Evolutionary conservation across 1,140 invertebrate species (phyloP), one percentile per base, ranked within the genome.

Genomic region (Lepidostoma basale): DNA sequence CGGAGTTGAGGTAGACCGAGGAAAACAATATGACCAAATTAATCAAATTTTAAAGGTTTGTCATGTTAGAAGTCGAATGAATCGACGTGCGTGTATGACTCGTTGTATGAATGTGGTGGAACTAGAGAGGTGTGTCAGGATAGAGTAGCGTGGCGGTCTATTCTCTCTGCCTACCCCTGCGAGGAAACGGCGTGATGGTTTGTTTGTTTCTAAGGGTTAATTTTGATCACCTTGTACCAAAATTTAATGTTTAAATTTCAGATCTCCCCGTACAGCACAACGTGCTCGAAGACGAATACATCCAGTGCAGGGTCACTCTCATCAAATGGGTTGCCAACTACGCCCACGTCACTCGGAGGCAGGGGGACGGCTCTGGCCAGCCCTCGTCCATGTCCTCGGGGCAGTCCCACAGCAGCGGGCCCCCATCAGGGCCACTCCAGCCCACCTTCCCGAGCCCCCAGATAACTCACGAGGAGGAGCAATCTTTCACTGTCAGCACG

Each of bases 271-370:
- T 86, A 9, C 82, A 82, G 66, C 81, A 84, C 63, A 79, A 79
- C 45, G 81, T 83, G 49, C 49, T 87, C 73, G 85, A 92, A 74
- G 89, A 85, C 80, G 87, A 89, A 84, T 86, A 86, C 79, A 78
- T 88, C 26, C 74, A 91, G 69, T 93, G 91, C 74, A 87, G 94
- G 76, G 93, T 96, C 23, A 89, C 89, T 18, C 83, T 96, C 8
- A 92, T 97, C 36, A 94, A 94, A 81, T 97, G 94, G 94, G 83
- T 96, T 0, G 89, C 93, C 0, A 92, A 87, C 73, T 95, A 92
- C 74, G 92, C 91, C 1, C 92, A 95, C 75, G 87, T 90, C 42
- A 85, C 85, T 67, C 88, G 86, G 76, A 88, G 86, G 62, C 76
- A 75, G 42, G 77, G 79, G 56, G 86, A 88, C 56, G 81, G 81